phyloP scores from a whole-genome alignment of 2,797 vertebrate genomes.

The Poecile montanus region DNA sequence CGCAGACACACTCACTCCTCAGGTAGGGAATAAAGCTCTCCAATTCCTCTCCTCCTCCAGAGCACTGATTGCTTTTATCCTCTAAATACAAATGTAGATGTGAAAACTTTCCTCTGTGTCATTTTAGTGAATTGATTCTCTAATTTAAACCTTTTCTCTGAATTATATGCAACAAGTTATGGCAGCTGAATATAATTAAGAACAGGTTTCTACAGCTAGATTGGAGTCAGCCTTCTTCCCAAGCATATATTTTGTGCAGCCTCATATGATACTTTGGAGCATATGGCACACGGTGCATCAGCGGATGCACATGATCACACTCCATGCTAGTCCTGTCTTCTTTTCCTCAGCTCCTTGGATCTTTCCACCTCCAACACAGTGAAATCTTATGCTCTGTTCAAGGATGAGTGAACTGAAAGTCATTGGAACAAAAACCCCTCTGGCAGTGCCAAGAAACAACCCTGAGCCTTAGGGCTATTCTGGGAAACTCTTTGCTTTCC shows the following conservation, averaged over 20 bases:
- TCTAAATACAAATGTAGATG: not conserved
- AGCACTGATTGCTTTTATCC: not conserved
- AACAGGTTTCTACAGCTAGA: not conserved
- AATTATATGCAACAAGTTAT: not conserved
- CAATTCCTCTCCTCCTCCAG: not conserved
- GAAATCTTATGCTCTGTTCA: not conserved
- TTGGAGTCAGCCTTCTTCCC: not conserved
- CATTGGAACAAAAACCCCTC: not conserved
- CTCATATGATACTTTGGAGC: not conserved
- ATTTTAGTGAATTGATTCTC: not conserved
- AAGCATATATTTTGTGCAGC: not conserved
- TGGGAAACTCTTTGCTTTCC: not conserved
- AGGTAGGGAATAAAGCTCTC: not conserved
- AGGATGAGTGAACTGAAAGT: not conserved
- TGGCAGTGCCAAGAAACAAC: not conserved
- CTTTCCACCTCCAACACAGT: not conserved
- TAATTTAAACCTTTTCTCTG: not conserved
- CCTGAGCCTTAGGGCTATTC: not conserved
- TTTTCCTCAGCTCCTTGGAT: not conserved
- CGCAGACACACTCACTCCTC: not conserved
- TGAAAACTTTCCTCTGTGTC: not conserved
- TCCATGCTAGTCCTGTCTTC: not conserved
- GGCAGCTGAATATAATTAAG: not conserved
- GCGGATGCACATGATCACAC: not conserved
- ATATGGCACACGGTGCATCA: not conserved